Percentiles rank a stretch among this genome's conserved stretches.
phyloP scores from a whole-genome alignment of 2,888 invertebrate species.

The Furcula furcula region DNA sequence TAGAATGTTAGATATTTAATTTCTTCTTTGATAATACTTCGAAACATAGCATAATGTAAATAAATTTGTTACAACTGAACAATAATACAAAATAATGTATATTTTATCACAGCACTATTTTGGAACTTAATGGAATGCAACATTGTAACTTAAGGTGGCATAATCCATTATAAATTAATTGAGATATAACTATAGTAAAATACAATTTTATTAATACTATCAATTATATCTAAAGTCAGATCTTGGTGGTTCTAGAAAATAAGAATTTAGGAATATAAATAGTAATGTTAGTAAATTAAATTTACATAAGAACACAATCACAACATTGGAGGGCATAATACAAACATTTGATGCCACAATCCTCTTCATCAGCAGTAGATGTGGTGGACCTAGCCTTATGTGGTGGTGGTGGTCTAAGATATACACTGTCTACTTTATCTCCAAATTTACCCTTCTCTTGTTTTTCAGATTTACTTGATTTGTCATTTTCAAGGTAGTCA shows the following conservation, averaged over 20 bases:
- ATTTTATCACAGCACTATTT: slow-evolving; percentile 16
- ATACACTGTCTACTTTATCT: slow-evolving; percentile 68
- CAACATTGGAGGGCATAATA: slow-evolving; percentile 84
- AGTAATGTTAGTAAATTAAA: slow-evolving; percentile 7
- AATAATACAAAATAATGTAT: slow-evolving; percentile 12
- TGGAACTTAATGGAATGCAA: slow-evolving; percentile 20
- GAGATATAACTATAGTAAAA: slow-evolving; percentile 3
- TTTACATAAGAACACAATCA: slow-evolving; percentile 80
- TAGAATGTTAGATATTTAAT: no score
- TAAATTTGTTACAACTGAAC: neutral
- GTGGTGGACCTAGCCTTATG: slow-evolving; percentile 47
- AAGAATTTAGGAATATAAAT: slow-evolving; percentile 5
- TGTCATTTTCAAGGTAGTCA: slow-evolving; percentile 50
- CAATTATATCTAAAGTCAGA: slow-evolving; percentile 1
- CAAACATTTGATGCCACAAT: slow-evolving; percentile 83
- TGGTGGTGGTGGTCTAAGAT: slow-evolving; percentile 46
- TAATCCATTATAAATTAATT: neutral
- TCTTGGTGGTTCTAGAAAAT: slow-evolving; percentile 4
- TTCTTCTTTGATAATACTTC: no score
- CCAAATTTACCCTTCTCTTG: slow-evolving; percentile 39
- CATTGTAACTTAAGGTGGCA: slow-evolving; percentile 4
- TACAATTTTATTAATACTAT: neutral
- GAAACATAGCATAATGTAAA: neutral
- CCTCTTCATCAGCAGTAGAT: slow-evolving; percentile 73
- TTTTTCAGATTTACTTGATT: slow-evolving; percentile 36